Evolutionary conservation across 2,888 invertebrate species (phyloP).

Genomic region (Oligia latruncula): DNA sequence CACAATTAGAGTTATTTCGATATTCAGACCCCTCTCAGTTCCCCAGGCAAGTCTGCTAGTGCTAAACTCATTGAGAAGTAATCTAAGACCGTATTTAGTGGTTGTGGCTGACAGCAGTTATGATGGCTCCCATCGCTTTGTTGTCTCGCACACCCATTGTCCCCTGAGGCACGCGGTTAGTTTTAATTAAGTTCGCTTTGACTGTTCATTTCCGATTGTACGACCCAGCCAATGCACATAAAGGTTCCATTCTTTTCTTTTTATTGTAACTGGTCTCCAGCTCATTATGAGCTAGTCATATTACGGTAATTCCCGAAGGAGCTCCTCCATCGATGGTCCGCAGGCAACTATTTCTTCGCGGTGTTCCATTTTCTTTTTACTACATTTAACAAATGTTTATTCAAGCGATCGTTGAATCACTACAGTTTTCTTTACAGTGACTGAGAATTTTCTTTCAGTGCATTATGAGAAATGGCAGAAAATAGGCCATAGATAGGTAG

Average conservation of each 20-base stretch:
- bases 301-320: slow-evolving; percentile 77
- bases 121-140: slow-evolving; percentile 80
- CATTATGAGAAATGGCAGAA: slow-evolving; percentile 20
- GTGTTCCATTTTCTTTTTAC: slow-evolving; percentile 62
- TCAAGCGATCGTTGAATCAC: slow-evolving; percentile 47
- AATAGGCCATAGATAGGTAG: background rate
- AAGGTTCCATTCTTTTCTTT: slow-evolving; percentile 70
- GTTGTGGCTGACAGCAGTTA: slow-evolving; percentile 81
- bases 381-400: slow-evolving; percentile 64
- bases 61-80: slow-evolving; percentile 73
- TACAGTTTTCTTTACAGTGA: slow-evolving; percentile 36
- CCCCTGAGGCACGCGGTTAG: slow-evolving; percentile 78
- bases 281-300: slow-evolving; percentile 79
- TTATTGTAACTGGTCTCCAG: slow-evolving; percentile 74
- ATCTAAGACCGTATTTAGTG: slow-evolving; percentile 78
- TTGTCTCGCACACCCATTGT: slow-evolving; percentile 80
- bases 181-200: slow-evolving; percentile 86
- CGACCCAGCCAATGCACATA: slow-evolving; percentile 71
- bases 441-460: slow-evolving; percentile 32
- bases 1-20: slow-evolving; percentile 41
- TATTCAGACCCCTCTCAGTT: slow-evolving; percentile 24
- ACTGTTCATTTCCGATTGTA: slow-evolving; percentile 81
- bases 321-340: slow-evolving; percentile 73
- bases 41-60: slow-evolving; percentile 45
- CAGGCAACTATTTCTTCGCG: slow-evolving; percentile 68